Evolutionary conservation across 2,113 vertebrate species (phyloP).

Genomic region (Campylomormyrus numenius): DNA sequence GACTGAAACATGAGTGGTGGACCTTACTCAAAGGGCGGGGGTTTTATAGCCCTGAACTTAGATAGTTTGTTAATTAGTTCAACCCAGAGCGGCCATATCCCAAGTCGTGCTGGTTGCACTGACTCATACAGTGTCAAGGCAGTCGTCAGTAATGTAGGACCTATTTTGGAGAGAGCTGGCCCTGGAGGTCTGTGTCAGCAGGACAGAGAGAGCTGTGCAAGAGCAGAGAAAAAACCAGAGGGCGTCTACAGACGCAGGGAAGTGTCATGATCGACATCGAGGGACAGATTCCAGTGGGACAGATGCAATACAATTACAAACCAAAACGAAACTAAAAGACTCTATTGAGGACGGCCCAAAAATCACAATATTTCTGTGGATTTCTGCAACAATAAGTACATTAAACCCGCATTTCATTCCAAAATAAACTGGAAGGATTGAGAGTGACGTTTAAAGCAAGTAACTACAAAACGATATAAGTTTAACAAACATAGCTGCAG

Average conservation of each 20-base stretch:
- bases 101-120: neutral
- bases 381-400: neutral
- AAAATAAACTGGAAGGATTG: neutral
- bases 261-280: neutral
- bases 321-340: neutral
- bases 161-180: neutral
- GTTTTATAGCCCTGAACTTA: neutral
- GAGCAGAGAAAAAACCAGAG: neutral
- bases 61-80: neutral
- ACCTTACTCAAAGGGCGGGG: neutral
- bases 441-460: neutral
- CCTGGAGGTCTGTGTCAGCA: neutral
- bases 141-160: neutral
- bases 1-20: neutral
- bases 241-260: neutral
- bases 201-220: neutral
- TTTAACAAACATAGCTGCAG: neutral
- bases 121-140: neutral
- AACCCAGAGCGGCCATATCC: neutral
- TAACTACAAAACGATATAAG: neutral
- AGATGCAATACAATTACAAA: neutral
- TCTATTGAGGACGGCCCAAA: too few species aligned
- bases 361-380: too few species aligned
- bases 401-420: neutral
- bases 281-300: neutral